Conservation (phyloP, 2,797 vertebrate genomes). For the Melanotaenia trifasciata region DNA sequence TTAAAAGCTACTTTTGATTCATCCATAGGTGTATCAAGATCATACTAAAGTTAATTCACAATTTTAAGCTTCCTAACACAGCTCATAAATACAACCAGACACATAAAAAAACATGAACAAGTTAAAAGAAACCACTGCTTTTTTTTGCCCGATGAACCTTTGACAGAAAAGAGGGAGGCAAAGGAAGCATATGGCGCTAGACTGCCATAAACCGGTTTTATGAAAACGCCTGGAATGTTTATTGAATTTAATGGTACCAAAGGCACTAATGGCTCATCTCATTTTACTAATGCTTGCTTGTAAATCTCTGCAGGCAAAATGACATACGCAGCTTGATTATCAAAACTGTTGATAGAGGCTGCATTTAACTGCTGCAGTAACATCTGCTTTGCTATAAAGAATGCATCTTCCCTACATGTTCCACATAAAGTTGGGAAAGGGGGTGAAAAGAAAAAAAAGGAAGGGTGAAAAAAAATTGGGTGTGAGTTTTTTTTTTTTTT, state of each 20-base stretch:
- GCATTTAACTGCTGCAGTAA: neutral
- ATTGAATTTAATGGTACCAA: slow-evolving; percentile 86
- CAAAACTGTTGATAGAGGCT: neutral
- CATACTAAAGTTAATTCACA: slow-evolving; percentile 76
- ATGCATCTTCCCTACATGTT: neutral
- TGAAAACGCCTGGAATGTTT: slow-evolving; percentile 85
- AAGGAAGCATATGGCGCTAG: slow-evolving; percentile 72
- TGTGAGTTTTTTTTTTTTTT: too few relatives aligned
- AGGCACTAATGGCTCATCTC: slow-evolving; percentile 53
- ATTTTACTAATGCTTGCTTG: slow-evolving; percentile 47
- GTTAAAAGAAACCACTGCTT: slow-evolving; percentile 78
- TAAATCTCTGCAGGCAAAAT: slow-evolving; percentile 52
- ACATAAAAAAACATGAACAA: slow-evolving; percentile 63
- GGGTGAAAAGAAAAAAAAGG: too few relatives aligned
- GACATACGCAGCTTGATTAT: slow-evolving; percentile 32
- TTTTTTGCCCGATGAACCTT: slow-evolving; percentile 59
- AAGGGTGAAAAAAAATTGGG: too few relatives aligned
- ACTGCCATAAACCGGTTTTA: slow-evolving; percentile 82
- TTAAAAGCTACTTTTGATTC: neutral
- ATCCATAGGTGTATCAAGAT: slow-evolving; percentile 40
- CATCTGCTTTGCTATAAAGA: neutral
- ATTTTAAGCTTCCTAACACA: slow-evolving; percentile 72
- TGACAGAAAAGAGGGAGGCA: slow-evolving; percentile 25
- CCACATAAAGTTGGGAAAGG: too few relatives aligned
- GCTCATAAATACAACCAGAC: slow-evolving; percentile 80